Evolutionary conservation across 2,797 vertebrate species (phyloP).

Genomic region (Channallabes apus): DNA sequence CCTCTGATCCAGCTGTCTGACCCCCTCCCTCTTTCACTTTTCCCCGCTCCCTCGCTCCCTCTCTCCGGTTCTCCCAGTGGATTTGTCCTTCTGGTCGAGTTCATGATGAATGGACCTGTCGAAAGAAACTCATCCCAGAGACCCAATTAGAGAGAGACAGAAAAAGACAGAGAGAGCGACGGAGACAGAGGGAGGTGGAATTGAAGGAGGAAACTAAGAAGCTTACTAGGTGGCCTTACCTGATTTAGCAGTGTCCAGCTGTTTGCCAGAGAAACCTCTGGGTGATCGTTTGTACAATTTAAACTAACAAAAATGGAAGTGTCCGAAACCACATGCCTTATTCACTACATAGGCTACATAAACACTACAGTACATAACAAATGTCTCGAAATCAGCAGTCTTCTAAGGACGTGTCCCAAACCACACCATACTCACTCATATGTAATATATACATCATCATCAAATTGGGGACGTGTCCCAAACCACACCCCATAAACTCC

Average conservation of each 20-base stretch:
- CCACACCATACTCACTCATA: background rate
- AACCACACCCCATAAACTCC: too few species aligned
- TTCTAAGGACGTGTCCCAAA: background rate
- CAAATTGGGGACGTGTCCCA: too few species aligned
- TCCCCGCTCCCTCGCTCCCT: slow-evolving; percentile 33
- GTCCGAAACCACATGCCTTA: background rate
- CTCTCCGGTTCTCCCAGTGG: slow-evolving; percentile 50
- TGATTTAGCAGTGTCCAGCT: background rate
- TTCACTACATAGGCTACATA: background rate
- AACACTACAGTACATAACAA: too few species aligned
- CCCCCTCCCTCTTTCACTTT: slow-evolving; percentile 44
- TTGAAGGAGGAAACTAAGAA: background rate
- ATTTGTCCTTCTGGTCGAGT: slow-evolving; percentile 56
- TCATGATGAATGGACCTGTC: slow-evolving; percentile 62
- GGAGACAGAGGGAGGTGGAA: slow-evolving; percentile 29
- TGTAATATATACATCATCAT: background rate
- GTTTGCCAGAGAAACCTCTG: background rate
- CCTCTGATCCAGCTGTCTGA: slow-evolving; percentile 60
- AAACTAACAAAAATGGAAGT: background rate
- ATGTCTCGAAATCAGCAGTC: too few species aligned
- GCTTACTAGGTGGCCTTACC: background rate
- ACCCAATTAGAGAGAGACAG: slow-evolving; percentile 55
- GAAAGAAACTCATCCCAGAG: slow-evolving; percentile 60
- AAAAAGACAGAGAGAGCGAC: slow-evolving; percentile 24
- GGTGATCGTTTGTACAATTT: background rate